Conservation (phyloP, 1,140 invertebrate species). For the Diprion similis region DNA sequence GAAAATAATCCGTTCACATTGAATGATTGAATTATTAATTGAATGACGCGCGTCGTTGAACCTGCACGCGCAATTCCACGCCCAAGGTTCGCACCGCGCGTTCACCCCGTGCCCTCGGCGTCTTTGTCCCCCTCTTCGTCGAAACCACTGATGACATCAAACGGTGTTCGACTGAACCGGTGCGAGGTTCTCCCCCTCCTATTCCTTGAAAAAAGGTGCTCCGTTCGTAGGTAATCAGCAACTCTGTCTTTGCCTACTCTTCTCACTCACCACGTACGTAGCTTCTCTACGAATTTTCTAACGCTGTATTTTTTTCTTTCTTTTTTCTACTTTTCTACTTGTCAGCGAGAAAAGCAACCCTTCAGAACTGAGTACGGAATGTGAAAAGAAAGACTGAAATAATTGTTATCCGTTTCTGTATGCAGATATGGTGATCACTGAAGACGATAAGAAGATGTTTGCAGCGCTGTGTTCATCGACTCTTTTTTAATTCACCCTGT, state of each 20-base stretch:
- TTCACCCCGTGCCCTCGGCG: neutral
- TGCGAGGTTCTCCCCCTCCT: neutral
- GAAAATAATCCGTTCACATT: constrained; percentile 56
- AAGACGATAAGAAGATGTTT: too few relatives aligned
- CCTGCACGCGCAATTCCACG: constrained; percentile 39
- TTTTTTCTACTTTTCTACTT: too few relatives aligned
- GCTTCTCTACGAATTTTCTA: too few relatives aligned
- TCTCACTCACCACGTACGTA: neutral
- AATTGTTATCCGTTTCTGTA: too few relatives aligned
- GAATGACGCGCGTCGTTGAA: constrained; percentile 53
- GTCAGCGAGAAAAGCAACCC: too few relatives aligned
- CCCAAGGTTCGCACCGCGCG: constrained; percentile 29
- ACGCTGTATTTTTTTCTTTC: too few relatives aligned
- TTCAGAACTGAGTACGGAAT: too few relatives aligned
- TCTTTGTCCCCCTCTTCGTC: constrained; percentile 9
- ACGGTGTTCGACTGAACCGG: neutral
- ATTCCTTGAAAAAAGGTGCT: constrained; percentile 11
- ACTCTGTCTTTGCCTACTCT: neutral
- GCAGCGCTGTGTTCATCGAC: too few relatives aligned
- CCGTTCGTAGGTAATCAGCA: constrained; percentile 24
- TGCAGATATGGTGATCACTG: too few relatives aligned
- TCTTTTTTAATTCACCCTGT: too few relatives aligned
- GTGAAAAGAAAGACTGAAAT: too few relatives aligned
- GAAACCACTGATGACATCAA: constrained; percentile 19
- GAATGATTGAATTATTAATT: constrained; percentile 63